Conservation (phyloP, 2,888 invertebrate species). For the Orthosia gracilis region DNA sequence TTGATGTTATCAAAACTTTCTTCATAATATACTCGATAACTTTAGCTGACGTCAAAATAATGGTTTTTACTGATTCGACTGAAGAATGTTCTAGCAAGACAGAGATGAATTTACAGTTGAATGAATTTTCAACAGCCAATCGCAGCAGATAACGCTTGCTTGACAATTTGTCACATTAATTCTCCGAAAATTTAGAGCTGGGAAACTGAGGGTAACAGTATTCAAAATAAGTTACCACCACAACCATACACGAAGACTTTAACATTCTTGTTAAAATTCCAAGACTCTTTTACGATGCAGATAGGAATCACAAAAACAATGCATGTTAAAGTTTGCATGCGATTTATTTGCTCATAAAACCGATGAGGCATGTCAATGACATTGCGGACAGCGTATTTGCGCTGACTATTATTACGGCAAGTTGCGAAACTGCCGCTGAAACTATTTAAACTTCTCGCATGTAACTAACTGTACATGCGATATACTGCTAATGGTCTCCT, state of each 20-base stretch:
- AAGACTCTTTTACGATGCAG: conserved; percentile 43
- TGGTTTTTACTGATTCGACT: not conserved
- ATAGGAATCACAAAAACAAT: conserved; percentile 58
- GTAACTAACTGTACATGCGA: not conserved
- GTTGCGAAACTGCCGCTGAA: conserved; percentile 53
- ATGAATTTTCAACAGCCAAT: no score
- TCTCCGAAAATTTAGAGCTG: no score
- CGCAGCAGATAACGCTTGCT: no score
- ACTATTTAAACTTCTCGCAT: conserved; percentile 29
- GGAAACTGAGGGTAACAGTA: no score
- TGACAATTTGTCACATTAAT: no score
- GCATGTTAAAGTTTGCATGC: conserved; percentile 50
- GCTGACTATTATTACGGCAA: conserved; percentile 54
- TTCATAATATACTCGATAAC: not conserved
- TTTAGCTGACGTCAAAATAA: not conserved
- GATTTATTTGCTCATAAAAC: conserved; percentile 57
- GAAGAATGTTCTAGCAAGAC: not conserved
- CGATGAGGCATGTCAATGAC: conserved; percentile 61
- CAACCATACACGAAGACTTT: not conserved
- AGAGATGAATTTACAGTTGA: no score
- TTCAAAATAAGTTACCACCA: conserved; percentile 14
- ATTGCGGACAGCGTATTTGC: conserved; percentile 35
- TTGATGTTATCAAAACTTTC: conserved; percentile 3
- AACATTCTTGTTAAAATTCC: conserved; percentile 33
- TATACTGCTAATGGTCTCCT: conserved; percentile 2